Evolutionary conservation across 1,140 invertebrate genomes (phyloP).

Genomic region (Drosophila ohnishii): DNA sequence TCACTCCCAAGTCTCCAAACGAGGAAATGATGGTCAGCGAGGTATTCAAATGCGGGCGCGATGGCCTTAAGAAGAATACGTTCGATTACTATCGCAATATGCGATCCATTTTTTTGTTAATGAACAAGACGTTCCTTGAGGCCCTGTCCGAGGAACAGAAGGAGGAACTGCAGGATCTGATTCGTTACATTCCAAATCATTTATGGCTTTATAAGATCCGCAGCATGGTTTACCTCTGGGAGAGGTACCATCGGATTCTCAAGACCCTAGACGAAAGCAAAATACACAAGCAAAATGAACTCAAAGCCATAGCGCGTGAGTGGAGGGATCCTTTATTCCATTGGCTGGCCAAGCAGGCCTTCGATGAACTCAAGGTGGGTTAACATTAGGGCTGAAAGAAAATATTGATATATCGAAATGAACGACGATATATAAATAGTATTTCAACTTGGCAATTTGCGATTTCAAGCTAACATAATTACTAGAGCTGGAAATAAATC

Average conservation of each 20-base stretch:
- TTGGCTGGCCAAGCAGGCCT: conserved; percentile 65
- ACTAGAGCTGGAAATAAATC: too few relatives aligned
- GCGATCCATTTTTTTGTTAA: conserved; percentile 37
- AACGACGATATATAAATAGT: too few relatives aligned
- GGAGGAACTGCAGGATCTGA: conserved; percentile 49
- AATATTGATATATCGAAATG: not conserved
- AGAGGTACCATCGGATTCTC: conserved; percentile 15
- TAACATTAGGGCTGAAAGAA: not conserved
- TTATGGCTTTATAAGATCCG: conserved; percentile 62
- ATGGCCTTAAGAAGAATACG: conserved; percentile 22
- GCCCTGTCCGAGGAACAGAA: conserved; percentile 17
- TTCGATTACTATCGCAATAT: conserved; percentile 7
- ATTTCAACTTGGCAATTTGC: too few relatives aligned
- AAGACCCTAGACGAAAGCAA: not conserved
- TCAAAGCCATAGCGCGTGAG: not conserved
- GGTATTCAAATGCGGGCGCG: conserved; percentile 15
- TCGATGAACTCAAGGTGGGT: conserved; percentile 57
- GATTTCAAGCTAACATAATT: too few relatives aligned
- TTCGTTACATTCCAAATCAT: conserved; percentile 50
- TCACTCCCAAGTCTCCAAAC: not conserved
- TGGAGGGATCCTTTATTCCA: conserved; percentile 62
- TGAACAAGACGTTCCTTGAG: conserved; percentile 48
- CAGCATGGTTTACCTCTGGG: conserved; percentile 54
- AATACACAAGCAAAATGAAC: not conserved
- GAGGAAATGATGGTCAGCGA: not conserved